Evolutionary conservation across 2,888 invertebrate genomes (phyloP).

Genomic region (Campoplex capitator): DNA sequence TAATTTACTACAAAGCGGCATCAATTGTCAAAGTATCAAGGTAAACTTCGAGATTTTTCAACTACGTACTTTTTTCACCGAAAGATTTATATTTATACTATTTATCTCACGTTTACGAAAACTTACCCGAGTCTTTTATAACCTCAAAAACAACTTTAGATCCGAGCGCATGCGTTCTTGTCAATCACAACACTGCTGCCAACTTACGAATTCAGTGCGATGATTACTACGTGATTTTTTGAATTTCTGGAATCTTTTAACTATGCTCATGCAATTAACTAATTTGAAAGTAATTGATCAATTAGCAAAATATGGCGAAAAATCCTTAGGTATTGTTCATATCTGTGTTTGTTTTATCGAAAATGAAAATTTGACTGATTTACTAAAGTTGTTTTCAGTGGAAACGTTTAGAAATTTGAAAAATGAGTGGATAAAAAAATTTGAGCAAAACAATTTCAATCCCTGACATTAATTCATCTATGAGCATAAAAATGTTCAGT

Average conservation of each 20-base stretch:
- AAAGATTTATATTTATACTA: not conserved
- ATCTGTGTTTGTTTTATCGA: not conserved
- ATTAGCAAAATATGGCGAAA: not conserved
- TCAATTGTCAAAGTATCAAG: not conserved
- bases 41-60: not conserved
- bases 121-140: constrained; percentile 27
- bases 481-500: not conserved
- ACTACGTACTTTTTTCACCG: not conserved
- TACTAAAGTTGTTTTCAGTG: too few species aligned
- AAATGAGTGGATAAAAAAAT: not conserved
- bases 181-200: not conserved
- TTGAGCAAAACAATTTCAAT: not conserved
- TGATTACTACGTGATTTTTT: constrained; percentile 1
- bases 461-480: not conserved
- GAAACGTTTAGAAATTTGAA: not conserved
- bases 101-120: not conserved
- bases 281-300: not conserved
- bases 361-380: not conserved
- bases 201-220: not conserved
- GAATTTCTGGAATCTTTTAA: not conserved
- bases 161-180: not conserved
- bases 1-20: constrained; percentile 27
- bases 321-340: not conserved
- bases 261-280: too few species aligned
- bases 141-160: constrained; percentile 48